Conservation (phyloP, 2,797 vertebrate species). For the Phrynocephalus vlangalii region DNA sequence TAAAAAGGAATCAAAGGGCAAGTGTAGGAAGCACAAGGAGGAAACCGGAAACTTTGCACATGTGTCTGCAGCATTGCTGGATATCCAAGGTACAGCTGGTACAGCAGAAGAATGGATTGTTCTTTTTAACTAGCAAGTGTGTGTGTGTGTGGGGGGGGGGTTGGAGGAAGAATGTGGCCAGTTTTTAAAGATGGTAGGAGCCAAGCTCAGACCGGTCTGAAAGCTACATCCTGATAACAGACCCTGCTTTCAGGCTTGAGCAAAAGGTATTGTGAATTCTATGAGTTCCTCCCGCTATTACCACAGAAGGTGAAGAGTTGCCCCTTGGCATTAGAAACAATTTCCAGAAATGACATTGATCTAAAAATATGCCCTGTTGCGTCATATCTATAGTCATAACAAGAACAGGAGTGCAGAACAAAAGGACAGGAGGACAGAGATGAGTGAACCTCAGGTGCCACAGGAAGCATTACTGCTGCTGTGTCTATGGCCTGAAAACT, state of each 20-base stretch:
- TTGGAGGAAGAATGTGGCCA: background rate
- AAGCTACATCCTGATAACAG: background rate
- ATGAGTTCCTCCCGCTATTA: too few relatives aligned
- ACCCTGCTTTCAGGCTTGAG: background rate
- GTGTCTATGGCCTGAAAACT: background rate
- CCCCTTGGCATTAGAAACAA: background rate
- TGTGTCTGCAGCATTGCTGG: background rate
- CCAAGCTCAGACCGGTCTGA: background rate
- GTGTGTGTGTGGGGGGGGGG: too few relatives aligned
- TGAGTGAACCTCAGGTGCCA: background rate
- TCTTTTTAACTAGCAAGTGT: background rate
- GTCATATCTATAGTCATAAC: background rate
- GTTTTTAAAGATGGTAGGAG: background rate
- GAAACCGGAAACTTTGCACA: constrained; percentile 15
- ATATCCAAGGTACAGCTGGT: background rate
- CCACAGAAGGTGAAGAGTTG: background rate
- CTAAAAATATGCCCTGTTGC: background rate
- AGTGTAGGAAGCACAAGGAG: background rate
- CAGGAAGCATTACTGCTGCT: background rate
- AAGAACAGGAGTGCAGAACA: background rate
- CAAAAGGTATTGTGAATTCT: background rate
- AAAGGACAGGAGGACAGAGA: background rate
- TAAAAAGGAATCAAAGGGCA: constrained; percentile 15
- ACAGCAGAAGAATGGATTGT: background rate
- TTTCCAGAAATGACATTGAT: background rate